Evolutionary conservation across 2,888 invertebrate genomes (phyloP), one percentile per base, ranked within the genome.

Genomic region (Drosophila monieri): DNA sequence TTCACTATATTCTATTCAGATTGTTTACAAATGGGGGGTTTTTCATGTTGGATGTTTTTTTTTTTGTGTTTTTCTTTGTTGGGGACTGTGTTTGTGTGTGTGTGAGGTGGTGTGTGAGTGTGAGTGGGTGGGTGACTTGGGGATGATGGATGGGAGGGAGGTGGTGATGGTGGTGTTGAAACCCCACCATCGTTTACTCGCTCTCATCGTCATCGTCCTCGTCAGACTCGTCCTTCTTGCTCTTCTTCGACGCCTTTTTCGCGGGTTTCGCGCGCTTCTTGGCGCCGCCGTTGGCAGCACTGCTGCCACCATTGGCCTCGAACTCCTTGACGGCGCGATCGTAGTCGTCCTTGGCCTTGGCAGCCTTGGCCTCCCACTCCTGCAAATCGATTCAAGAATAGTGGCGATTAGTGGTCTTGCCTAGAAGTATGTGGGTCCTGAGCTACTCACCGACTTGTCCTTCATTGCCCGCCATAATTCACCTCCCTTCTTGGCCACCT

Each of bases 401-500:
- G 8, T 48, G 21, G 55, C 14, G 49, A 47, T 25, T 10, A 53
- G 27, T 32, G 9, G 15, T 5, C 6, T n/a, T 12, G 5, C 21
- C 14, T 21, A 35, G 12, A 15, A 0, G 9, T 10, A 0, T 10
- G 15, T 10, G 10, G 15, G 8, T 6, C 2, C 1, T 1, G 9
- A 3, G 8, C 6, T 69, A 89, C 89, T 83, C 92, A 96, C 96
- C 70, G 95, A 94, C 93, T 97, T 98, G 89, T 97, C 97, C 88
- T 95, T 95, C 90, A 98, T 93, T 68, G 94, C 95, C 88, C 96
- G 95, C 99, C 99, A 99, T 93, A 97, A 93, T 93, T 99, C 98
- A 51, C 99, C 99, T 64, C 96, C 99, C 89, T 97, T 97, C 92
- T 98, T 98, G 43, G 98, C 96, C 69, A 99, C 95, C 89, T 99